Conservation (phyloP, 2,797 vertebrate species). For the Carcharodon carcharias region DNA sequence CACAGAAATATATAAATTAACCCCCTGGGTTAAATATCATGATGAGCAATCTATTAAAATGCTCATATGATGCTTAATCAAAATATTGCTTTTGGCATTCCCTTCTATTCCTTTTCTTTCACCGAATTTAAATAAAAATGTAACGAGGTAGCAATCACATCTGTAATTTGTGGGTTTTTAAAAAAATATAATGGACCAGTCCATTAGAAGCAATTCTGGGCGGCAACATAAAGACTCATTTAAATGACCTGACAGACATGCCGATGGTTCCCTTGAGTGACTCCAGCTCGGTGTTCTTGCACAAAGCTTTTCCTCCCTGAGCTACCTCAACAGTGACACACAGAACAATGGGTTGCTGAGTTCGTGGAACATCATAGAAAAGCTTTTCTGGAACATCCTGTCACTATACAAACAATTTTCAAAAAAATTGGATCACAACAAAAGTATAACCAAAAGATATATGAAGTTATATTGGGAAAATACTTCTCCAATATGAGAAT, state of each 20-base stretch:
- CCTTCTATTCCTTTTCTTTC: background rate
- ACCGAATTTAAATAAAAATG: background rate
- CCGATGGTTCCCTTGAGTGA: background rate
- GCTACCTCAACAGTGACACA: conserved; percentile 5
- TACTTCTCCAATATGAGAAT: background rate
- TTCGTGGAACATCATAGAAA: background rate
- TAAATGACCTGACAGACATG: background rate
- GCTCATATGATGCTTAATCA: background rate
- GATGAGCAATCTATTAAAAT: background rate
- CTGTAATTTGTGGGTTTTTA: too few relatives aligned
- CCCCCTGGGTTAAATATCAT: background rate
- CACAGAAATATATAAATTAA: background rate
- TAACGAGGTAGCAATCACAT: background rate
- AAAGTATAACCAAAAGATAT: background rate
- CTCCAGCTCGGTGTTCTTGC: background rate
- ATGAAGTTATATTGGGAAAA: background rate
- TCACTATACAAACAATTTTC: background rate
- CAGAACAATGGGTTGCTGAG: conserved; percentile 15
- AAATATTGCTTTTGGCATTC: background rate
- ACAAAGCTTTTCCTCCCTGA: conserved; percentile 29
- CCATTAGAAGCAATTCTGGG: background rate
- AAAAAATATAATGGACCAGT: background rate
- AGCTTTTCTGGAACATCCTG: background rate
- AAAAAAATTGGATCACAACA: background rate
- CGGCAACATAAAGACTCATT: background rate